Conservation (phyloP, 2,797 vertebrate species). For the Notoglanidium macrostoma region DNA sequence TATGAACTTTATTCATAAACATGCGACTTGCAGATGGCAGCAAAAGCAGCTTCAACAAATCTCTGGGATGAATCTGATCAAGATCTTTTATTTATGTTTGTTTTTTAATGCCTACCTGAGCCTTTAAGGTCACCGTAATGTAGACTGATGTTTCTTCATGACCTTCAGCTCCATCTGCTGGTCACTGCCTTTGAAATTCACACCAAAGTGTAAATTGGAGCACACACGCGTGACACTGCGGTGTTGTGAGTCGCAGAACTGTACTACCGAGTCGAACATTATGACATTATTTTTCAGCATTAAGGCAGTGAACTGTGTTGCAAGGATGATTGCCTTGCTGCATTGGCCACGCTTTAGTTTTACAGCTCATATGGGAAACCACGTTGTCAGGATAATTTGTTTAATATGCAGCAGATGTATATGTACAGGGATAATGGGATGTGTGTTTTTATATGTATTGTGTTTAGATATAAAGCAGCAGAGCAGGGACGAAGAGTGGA, state of each 20-base stretch:
- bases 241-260: background rate
- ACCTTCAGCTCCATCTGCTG: slow-evolving; percentile 10
- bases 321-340: background rate
- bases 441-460: background rate
- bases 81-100: background rate
- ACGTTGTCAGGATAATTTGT: background rate
- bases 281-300: background rate
- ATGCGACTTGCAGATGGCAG: background rate
- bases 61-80: background rate
- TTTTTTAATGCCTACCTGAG: no score
- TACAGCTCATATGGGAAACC: background rate
- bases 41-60: background rate
- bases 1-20: background rate
- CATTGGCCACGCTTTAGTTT: background rate
- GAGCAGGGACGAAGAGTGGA: background rate
- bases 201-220: background rate
- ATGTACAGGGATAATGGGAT: background rate
- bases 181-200: background rate
- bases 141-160: background rate
- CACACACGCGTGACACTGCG: background rate
- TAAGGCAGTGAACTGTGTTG: background rate
- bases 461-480: background rate
- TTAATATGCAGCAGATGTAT: background rate
- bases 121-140: background rate
- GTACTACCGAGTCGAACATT: background rate